Base-by-base conservation (phyloP, 2,797 vertebrate species). In the Mallotus villosus region DNA sequence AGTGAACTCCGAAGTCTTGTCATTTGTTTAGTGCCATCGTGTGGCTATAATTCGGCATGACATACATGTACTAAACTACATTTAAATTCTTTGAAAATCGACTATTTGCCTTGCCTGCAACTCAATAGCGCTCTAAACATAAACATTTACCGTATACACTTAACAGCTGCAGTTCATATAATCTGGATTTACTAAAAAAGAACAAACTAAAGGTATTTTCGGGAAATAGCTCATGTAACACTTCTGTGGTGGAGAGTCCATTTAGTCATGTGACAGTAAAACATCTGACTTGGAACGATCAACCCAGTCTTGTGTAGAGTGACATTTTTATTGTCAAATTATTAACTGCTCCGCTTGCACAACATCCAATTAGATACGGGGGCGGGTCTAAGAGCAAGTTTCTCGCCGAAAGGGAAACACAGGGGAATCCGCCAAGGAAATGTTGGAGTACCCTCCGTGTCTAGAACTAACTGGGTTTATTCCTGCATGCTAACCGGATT, bases 211-310 rank as follows among this genome's bases (percentile, higher is more conserved):
- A 9, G 12, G 37, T 41, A 41, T 41, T 41, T 41, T 2, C 2
- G 32, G 32, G 32, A 34, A 34, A 34, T 34, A 41, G 8, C 37
- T 41, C 37, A 41, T 41, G 37, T 41, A 11, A 41, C 8, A 41
- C 8, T 41, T 9, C 37, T 11, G 8, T 11, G 37, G 37, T 41
- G 37, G 37, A 41, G 37, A 90, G 75, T 72, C 83, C 25, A 2
- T 71, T 24, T 64, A 75, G 94, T 98, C 96, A 97, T 94, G 93
- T 97, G 95, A 96, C 91, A 89, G 82, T 17, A 75, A 84, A 79
- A 76, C 93, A 92, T 90, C 92, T 94, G 93, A 93, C 83, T 27
- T 55, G 57, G 71, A 46, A 81, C 68, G 74, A 74, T 82, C 87
- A 71, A 79, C 81, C 85, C 46, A 87, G 81, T 75, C 86, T 72